Evolutionary conservation across 2,888 invertebrate genomes (phyloP), one percentile per base, ranked within the genome.

Genomic region (Hylaea fasciaria): DNA sequence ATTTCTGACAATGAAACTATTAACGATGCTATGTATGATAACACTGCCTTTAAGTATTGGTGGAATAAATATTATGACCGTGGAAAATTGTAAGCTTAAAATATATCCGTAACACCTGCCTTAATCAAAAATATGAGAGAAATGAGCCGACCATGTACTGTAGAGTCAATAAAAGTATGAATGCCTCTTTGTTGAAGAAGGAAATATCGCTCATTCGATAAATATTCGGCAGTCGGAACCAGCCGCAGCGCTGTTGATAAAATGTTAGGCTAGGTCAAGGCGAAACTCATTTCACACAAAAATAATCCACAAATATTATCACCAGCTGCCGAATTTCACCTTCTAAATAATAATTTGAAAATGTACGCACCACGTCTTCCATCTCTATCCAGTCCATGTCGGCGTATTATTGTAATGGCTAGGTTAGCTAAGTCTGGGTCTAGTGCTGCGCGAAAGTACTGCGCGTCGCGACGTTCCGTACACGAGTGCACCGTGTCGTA

Each of bases 331-430:
- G 41, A 64, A 55, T 53, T 53, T 52, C 45, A 50, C 41, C 62
- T 28, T 28, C 17, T 59, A 61, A 57, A 58, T 62, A 62, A 64
- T 51, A 59, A 53, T 56, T n/a, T 53, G 29, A 60, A 68, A 64
- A 47, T 62, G 73, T 87, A 91, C 91, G 82, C 75, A 92, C 91
- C 88, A 92, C 88, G 73, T 92, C 89, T 71, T 85, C 87, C 86
- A 87, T 83, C 78, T 90, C 91, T 89, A 92, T 91, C 91, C 91
- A 91, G 84, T 92, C 91, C 91, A 91, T 92, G 79, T 81, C 81
- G 84, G 76, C 81, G 77, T 77, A 76, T 79, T 76, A 74, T 78
- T 81, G 76, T 81, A 56, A 71, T 76, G 74, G 78, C 79, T 84
- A 81, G 83, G 81, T 85, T 81, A 81, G 81, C 76, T 84, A 77